Evolutionary conservation across 2,113 vertebrate genomes (phyloP), one percentile per base, ranked within the genome.

Genomic region (Spea multiplicata): DNA sequence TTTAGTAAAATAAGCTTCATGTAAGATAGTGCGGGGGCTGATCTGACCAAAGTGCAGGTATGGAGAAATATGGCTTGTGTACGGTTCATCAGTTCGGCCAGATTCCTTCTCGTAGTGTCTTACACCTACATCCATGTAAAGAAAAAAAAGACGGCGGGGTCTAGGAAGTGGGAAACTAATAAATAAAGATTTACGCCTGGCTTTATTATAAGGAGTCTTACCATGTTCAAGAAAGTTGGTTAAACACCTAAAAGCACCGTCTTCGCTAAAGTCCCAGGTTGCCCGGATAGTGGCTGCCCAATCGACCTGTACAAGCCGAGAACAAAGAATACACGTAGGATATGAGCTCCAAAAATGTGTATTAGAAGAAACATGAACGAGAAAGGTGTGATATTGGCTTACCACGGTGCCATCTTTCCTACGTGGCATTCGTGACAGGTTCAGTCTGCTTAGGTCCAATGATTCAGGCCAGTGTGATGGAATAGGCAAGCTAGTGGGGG

Each of bases 41-140:
- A 91, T 84, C 82, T 92, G 90, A 66, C 91, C 88, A 65, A 89
- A 91, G 64, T 92, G 91, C 67, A 93, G 86, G 83, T 90, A 92
- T 1, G 89, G 91, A n/a, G 91, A 91, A 81, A 92, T 70, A 44
- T 79, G 83, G 85, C 90, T 92, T 69, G 91, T 91, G 76, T 92
- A 91, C 2, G 89, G 86, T 13, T 80, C 82, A 75, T 90, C 91
- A 0, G 89, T 89, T 44, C 89, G 85, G 44, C 87, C 84, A 4
- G 91, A 90, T 71, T 92, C 89, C 75, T 88, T 89, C 66, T 92
- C 88, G 75, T 93, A 90, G 49, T 84, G 78, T 65, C 90, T 87
- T 17, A 93, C 88, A 78, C 90, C 91, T 91, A 93, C 88, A 78
- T 89, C 91, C 91, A 57, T 50, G 72, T 17, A 66, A 16, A 44